Evolutionary conservation across 2,888 invertebrate genomes (phyloP).

Genomic region (Clepsis dumicolana): DNA sequence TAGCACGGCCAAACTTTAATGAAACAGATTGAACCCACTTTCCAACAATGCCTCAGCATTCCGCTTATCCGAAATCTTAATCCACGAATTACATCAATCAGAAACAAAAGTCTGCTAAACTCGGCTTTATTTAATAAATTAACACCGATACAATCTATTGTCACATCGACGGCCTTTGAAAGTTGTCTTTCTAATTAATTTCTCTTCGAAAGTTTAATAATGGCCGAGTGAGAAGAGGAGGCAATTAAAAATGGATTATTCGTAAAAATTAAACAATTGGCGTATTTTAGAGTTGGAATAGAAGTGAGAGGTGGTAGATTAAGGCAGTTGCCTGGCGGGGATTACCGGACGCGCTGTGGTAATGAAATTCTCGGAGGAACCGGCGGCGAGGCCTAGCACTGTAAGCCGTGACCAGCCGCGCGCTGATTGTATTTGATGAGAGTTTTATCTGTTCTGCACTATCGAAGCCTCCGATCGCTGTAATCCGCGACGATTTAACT

Average conservation of each 20-base stretch:
- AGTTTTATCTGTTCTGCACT: slow-evolving; percentile 81
- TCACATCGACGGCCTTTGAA: slow-evolving; percentile 73
- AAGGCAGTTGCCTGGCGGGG: slow-evolving; percentile 76
- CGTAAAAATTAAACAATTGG: slow-evolving; percentile 80
- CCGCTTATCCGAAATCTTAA: slow-evolving; percentile 52
- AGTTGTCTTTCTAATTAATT: slow-evolving; percentile 78
- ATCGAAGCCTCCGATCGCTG: slow-evolving; percentile 65
- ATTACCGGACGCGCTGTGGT: slow-evolving; percentile 82
- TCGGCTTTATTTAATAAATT: slow-evolving; percentile 74
- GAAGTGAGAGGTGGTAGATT: slow-evolving; percentile 79
- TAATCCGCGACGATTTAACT: slow-evolving; percentile 70
- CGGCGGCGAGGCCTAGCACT: slow-evolving; percentile 77
- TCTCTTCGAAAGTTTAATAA: slow-evolving; percentile 78
- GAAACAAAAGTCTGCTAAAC: slow-evolving; percentile 64
- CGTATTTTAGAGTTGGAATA: slow-evolving; percentile 79
- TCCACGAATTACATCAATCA: slow-evolving; percentile 67
- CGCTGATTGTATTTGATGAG: slow-evolving; percentile 84
- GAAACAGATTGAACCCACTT: slow-evolving; percentile 29
- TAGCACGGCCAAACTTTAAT: slow-evolving; percentile 33
- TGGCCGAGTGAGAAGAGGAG: slow-evolving; percentile 61
- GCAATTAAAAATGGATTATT: slow-evolving; percentile 85
- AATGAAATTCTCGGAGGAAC: slow-evolving; percentile 84
- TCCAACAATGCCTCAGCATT: slow-evolving; percentile 35
- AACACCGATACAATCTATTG: slow-evolving; percentile 79
- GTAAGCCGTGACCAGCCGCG: slow-evolving; percentile 80